Conservation (phyloP, 1,140 invertebrate genomes). For the Laupala kohalensis region DNA sequence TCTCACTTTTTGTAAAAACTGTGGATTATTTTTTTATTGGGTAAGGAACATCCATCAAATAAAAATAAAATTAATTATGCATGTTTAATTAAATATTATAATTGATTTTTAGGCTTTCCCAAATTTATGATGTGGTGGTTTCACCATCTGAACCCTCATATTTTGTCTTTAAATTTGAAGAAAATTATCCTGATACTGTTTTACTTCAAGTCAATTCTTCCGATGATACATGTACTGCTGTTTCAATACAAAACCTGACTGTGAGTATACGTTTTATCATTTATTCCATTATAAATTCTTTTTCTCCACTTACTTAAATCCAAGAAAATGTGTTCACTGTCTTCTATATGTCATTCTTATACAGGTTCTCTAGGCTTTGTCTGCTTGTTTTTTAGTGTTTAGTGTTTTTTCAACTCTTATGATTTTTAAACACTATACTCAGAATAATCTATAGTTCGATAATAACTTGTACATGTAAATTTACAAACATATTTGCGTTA, state of each 20-base stretch:
- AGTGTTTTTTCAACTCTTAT: not conserved
- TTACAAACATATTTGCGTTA: too few relatives aligned
- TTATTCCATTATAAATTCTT: not conserved
- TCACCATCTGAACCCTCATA: slow-evolving; percentile 37
- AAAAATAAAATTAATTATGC: not conserved
- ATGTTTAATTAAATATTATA: not conserved
- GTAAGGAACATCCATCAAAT: slow-evolving; percentile 20
- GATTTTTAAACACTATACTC: not conserved
- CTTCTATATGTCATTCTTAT: not conserved
- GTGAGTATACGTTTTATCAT: slow-evolving; percentile 32
- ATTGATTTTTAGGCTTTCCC: slow-evolving; percentile 1
- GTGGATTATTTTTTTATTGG: slow-evolving; percentile 41
- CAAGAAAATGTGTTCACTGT: not conserved
- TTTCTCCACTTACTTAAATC: not conserved
- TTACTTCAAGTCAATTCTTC: slow-evolving; percentile 49
- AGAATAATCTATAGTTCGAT: too few relatives aligned
- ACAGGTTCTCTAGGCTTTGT: not conserved
- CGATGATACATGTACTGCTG: slow-evolving; percentile 49
- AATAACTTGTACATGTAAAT: too few relatives aligned
- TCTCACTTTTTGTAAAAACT: slow-evolving; percentile 36
- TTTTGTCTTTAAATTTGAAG: slow-evolving; percentile 36
- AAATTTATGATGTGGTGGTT: slow-evolving; percentile 25
- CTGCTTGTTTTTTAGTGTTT: not conserved
- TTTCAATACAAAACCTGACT: slow-evolving; percentile 59
- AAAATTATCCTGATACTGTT: slow-evolving; percentile 37